Evolutionary conservation across 2,113 vertebrate genomes (phyloP).

Genomic region (Dasyurus viverrinus): DNA sequence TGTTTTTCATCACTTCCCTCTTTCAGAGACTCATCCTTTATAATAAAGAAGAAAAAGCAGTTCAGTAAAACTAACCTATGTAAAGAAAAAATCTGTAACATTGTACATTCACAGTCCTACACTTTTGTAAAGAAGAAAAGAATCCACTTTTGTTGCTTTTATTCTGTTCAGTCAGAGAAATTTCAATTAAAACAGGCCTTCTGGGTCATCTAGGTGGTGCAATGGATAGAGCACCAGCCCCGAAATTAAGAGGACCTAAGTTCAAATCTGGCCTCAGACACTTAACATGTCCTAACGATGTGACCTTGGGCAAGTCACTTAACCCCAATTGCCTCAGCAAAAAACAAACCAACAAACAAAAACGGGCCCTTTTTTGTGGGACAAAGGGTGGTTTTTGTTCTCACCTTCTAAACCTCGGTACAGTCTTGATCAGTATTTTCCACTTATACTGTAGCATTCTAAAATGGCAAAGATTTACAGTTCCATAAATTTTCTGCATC

Average conservation of each 20-base stretch:
- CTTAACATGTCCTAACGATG: too few relatives aligned
- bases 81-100: neutral
- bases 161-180: neutral
- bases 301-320: too few relatives aligned
- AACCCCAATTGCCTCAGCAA: too few relatives aligned
- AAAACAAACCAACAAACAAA: neutral
- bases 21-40: too few relatives aligned
- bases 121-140: neutral
- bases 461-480: conserved; percentile 15
- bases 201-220: too few relatives aligned
- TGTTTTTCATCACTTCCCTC: too few relatives aligned
- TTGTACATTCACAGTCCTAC: neutral
- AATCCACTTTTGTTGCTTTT: neutral
- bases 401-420: neutral
- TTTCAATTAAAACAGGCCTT: neutral
- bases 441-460: neutral
- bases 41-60: neutral
- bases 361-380: conserved; percentile 48
- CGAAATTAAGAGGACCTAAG: too few relatives aligned
- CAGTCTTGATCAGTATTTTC: neutral
- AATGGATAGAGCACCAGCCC: too few relatives aligned
- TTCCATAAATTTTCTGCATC: neutral
- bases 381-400: conserved; percentile 35
- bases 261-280: too few relatives aligned
- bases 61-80: neutral